Evolutionary conservation across 2,888 invertebrate species (phyloP), one percentile per base, ranked within the genome.

Genomic region (Polydrusus cervinus): DNA sequence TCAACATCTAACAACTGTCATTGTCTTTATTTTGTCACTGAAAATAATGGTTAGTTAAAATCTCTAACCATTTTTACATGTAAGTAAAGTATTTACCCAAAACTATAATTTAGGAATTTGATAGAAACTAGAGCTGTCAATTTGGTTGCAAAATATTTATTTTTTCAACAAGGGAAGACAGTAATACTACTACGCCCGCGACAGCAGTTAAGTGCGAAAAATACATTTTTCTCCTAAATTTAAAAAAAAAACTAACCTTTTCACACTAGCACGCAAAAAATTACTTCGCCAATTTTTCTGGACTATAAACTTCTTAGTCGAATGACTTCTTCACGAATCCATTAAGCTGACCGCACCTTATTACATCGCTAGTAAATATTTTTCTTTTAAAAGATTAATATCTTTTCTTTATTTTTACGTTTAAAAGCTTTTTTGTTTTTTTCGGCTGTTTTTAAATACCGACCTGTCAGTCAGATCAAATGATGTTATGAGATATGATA

Each of bases 371-470:
- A 66, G 77, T 74, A 74, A 77, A 74, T 74, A 74, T 74, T 77
- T 74, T 68, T 60, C 74, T 77, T 77, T 74, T 77, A 74, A 77
- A 74, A 77, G 77, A 77, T 77, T 77, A 77, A 77, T 77, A 77
- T 71, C 77, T 74, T 74, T 74, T 72, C 76, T 76, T 69, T 73
- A 76, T 76, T 73, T 76, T 73, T 61, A 74, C 74, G 62, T 77
- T 77, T 71, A 74, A 77, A 77, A 77, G 77, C 77, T 77, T 77
- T 76, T 73, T 71, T 53, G 18, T 64, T 72, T 71, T 77, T 71
- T 74, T 76, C 38, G 30, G 70, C 66, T 69, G 74, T 72, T 72
- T 76, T 76, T 76, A 76, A 76, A 76, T 76, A 76, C 72, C 65
- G 53, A 60, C 64, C 68, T 69, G 76, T 76, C 76, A 68, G 76